Base-by-base conservation (phyloP, 2,888 invertebrate genomes). In the Eristalis intricaria region DNA sequence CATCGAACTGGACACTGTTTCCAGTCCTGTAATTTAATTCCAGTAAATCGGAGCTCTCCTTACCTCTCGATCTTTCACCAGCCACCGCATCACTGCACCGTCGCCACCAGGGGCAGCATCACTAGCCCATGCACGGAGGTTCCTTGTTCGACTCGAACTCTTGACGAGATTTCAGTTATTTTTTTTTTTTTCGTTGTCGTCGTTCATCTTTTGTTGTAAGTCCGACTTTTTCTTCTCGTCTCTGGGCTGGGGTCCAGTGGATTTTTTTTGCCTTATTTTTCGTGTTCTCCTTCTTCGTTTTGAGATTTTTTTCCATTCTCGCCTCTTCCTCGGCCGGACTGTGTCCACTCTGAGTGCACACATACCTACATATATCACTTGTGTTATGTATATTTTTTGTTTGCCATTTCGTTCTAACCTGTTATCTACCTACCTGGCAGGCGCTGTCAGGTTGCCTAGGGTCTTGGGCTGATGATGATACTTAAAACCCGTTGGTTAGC, bases 401-500 rank as follows among this genome's bases (percentile, higher is more conserved):
- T 64, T 77, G 73, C 82, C 77, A 84, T 68, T 86, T 82, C 82
- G 74, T 61, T 79, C 75, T 84, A 87, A 87, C 87, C 87, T 84
- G 87, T 87, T 87, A 80, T 87, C 79, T 87, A 87, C 87, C 87
- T 87, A 87, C 87, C 87, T 87, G 87, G 79, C 68, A 83, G 87
- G 75, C 84, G 71, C 79, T 87, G 87, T 76, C 79, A 80, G 87
- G 78, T 58, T 79, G 87, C 84, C 84, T 84, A 79, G 75, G 87
- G 87, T 84, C 79, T 80, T 73, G 43, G 80, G 84, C 84, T 87
- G 87, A 87, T 86, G 83, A 86, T 84, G 84, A 84, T 87, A 88
- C 88, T 88, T 84, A 88, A 89, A 89, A 89, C 89, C 84, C 84
- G 89, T 89, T 88, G 75, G 88, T 84, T 88, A 89, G 82, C 89